These are phyloP conservation scores for Poeciliopsis occidentalis DNA, from an alignment of 2,113 vertebrate genomes.

Conservation along the genomic window DNA sequence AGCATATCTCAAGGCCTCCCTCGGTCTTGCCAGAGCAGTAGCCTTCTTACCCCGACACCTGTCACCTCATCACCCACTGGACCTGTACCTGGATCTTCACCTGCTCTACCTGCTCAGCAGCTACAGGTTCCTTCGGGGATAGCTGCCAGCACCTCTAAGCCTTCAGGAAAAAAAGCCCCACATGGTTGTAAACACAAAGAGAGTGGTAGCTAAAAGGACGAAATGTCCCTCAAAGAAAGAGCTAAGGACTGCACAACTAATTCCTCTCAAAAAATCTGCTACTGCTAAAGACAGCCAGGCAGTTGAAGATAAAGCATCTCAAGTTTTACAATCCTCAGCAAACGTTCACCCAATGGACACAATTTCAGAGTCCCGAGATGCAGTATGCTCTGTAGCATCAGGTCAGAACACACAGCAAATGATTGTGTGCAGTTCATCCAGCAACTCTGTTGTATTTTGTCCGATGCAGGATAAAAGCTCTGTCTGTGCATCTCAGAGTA, in stretches of 20 bases:
- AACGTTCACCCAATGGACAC: slow-evolving; percentile 20
- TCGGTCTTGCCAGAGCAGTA: slow-evolving; percentile 84
- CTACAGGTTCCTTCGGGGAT: slow-evolving; percentile 51
- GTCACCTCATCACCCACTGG: slow-evolving; percentile 53
- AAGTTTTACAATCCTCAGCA: slow-evolving; percentile 33
- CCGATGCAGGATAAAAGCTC: slow-evolving; percentile 37
- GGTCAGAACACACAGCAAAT: slow-evolving; percentile 36
- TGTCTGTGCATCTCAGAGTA: slow-evolving; percentile 38
- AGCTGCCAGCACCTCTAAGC: slow-evolving; percentile 53
- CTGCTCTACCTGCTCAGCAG: slow-evolving; percentile 51
- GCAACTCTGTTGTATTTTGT: slow-evolving; percentile 7
- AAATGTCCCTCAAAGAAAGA: slow-evolving; percentile 78
- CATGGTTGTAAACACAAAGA: slow-evolving; percentile 79
- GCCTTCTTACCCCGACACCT: slow-evolving; percentile 75
- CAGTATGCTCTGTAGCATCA: slow-evolving; percentile 19
- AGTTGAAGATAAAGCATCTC: slow-evolving; percentile 33
- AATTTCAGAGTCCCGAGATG: slow-evolving; percentile 7
- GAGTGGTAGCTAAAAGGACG: slow-evolving; percentile 80
- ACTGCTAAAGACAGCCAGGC: slow-evolving; percentile 43
- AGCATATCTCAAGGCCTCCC: slow-evolving; percentile 89
- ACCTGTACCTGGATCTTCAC: slow-evolving; percentile 41
- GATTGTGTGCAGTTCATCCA: slow-evolving; percentile 44
- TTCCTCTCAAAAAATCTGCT: slow-evolving; percentile 64
- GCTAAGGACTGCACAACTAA: slow-evolving; percentile 54
- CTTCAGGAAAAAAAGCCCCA: slow-evolving; percentile 63